Percentiles rank a stretch among this genome's conserved stretches.
Evolutionary conservation across 2,888 invertebrate species (phyloP).

Genomic region (Melikaiella ostensackeni): DNA sequence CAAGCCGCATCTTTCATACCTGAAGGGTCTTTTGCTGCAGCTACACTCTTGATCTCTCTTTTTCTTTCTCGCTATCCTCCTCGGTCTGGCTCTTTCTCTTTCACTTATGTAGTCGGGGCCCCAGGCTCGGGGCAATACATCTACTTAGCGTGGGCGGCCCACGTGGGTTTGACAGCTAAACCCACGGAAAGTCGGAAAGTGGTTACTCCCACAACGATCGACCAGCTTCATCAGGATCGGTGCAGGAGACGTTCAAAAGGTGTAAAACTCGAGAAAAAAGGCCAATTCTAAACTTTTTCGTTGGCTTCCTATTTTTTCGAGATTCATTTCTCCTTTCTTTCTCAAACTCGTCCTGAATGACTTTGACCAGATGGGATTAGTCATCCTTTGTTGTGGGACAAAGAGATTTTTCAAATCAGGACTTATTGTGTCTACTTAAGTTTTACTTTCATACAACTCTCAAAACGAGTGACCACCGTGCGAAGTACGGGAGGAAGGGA

Average conservation of each 20-base stretch:
- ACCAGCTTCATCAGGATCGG: constrained; percentile 40
- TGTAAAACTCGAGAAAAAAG: constrained; percentile 16
- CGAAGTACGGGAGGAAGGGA: no score
- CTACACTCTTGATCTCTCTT: constrained; percentile 49
- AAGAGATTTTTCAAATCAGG: neutral
- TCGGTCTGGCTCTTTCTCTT: constrained; percentile 26
- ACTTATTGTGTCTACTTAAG: neutral
- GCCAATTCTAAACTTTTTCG: constrained; percentile 19
- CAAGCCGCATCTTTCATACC: constrained; percentile 68
- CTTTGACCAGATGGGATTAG: neutral
- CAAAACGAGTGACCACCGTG: neutral
- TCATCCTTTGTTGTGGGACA: neutral
- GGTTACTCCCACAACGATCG: constrained; percentile 73
- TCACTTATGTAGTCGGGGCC: constrained; percentile 56
- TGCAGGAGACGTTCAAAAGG: constrained; percentile 23
- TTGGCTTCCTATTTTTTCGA: neutral
- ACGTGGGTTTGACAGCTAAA: constrained; percentile 76
- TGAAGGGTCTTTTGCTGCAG: constrained; percentile 36
- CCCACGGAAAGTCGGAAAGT: constrained; percentile 69
- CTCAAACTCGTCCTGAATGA: neutral
- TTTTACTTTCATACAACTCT: neutral
- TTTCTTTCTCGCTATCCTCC: constrained; percentile 58
- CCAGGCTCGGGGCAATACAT: constrained; percentile 62
- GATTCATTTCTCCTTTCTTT: neutral
- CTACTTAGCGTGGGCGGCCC: constrained; percentile 72